phyloP scores from a whole-genome alignment of 2,888 invertebrate genomes.

The Amblyjoppa fuscipennis region DNA sequence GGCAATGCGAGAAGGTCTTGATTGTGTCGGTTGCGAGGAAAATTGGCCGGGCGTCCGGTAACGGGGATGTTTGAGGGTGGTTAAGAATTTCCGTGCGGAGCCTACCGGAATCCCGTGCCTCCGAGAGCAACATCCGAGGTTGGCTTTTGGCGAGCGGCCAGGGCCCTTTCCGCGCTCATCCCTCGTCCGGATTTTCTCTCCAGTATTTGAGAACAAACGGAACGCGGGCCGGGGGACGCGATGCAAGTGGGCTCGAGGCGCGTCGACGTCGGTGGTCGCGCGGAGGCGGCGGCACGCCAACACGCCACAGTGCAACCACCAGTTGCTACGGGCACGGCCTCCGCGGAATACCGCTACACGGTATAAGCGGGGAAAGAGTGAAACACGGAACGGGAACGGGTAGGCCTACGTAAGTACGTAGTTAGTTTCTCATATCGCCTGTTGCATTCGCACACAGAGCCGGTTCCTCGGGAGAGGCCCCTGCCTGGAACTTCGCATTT shows the following conservation, averaged over 20 bases:
- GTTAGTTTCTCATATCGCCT: slow-evolving; percentile 83
- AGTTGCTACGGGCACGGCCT: slow-evolving; percentile 82
- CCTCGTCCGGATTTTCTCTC: slow-evolving; percentile 81
- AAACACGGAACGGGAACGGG: slow-evolving; percentile 57
- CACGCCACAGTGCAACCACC: slow-evolving; percentile 84
- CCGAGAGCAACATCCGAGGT: slow-evolving; percentile 34
- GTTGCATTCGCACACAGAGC: slow-evolving; percentile 80
- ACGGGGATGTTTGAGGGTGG: not conserved
- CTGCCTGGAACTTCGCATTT: slow-evolving; percentile 70
- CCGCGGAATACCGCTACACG: slow-evolving; percentile 53
- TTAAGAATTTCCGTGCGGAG: slow-evolving; percentile 44
- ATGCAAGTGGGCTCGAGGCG: slow-evolving; percentile 80
- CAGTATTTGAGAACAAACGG: slow-evolving; percentile 84
- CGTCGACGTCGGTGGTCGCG: slow-evolving; percentile 58
- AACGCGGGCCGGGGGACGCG: slow-evolving; percentile 72
- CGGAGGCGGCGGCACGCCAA: slow-evolving; percentile 72
- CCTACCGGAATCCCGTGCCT: slow-evolving; percentile 44
- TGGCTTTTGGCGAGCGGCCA: slow-evolving; percentile 81
- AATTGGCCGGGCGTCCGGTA: slow-evolving; percentile 16
- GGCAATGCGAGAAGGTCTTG: not conserved
- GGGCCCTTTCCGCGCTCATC: slow-evolving; percentile 77
- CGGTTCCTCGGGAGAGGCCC: slow-evolving; percentile 76
- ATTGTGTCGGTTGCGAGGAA: not conserved
- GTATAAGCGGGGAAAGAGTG: slow-evolving; percentile 66
- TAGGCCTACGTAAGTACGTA: slow-evolving; percentile 84